Conservation (phyloP, 2,888 invertebrate genomes). For the Hypselothyrea guttata region DNA sequence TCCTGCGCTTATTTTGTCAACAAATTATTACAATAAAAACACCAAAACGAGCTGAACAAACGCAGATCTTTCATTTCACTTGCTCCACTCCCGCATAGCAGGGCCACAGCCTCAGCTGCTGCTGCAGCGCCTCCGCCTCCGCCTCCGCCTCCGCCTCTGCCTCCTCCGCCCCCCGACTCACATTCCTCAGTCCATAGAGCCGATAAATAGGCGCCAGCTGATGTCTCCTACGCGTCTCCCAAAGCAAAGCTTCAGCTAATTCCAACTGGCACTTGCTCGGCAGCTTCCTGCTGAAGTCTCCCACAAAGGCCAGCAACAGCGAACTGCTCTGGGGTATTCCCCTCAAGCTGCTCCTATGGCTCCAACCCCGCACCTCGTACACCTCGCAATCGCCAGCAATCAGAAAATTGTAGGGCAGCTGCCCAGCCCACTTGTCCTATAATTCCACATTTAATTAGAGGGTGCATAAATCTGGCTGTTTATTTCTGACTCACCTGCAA, state of each 20-base stretch:
- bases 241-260: conserved; percentile 67
- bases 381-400: conserved; percentile 83
- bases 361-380: conserved; percentile 84
- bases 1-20: conserved; percentile 69
- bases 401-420: conserved; percentile 83
- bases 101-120: conserved; percentile 59
- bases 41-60: conserved; percentile 41
- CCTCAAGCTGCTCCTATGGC: conserved; percentile 75
- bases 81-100: conserved; percentile 54
- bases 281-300: conserved; percentile 64
- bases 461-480: not conserved
- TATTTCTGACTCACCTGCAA: conserved; percentile 83
- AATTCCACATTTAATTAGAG: not conserved
- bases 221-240: conserved; percentile 64
- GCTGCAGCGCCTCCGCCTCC: conserved; percentile 58
- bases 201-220: conserved; percentile 60
- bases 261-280: conserved; percentile 63
- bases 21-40: conserved; percentile 61
- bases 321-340: conserved; percentile 56
- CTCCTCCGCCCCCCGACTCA: conserved; percentile 24
- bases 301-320: conserved; percentile 60
- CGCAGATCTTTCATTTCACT: conserved; percentile 16
- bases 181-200: conserved; percentile 43
- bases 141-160: conserved; percentile 42
- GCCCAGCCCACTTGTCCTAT: conserved; percentile 30